Base-by-base conservation (phyloP, 1,140 invertebrate genomes). In the Drosophila sproati region DNA sequence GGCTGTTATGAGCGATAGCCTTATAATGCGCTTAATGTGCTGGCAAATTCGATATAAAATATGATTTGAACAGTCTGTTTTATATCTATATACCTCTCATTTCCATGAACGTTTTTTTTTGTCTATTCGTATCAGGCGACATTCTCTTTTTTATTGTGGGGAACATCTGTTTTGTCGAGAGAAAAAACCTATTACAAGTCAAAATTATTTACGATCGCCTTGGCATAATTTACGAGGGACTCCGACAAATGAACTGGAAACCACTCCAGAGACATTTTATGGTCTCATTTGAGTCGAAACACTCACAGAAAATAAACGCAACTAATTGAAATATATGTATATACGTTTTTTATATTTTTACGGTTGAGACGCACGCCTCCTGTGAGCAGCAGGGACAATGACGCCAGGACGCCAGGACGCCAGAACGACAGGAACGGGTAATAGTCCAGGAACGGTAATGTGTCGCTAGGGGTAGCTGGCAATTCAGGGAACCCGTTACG, bases 321-420 rank as follows among this genome's bases (percentile, higher is more conserved):
- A 61, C 83, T 88, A 88, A 88, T 88, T 88, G 83, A 88, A 88
- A 88, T 87, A 89, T 89, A 80, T 82, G 66, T 78, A 71, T 55
- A 41, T 59, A 48, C 62, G 57, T 55, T 70, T 75, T 74, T 68
- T 81, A 85, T 78, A 76, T 68, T 43, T 57, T 74, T 70, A 62
- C 45, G 57, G 39, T 32, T 6, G 34, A 39, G 35, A 12, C 69
- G 70, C 82, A 85, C 82, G 71, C 64, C 60, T 37, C 37, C 55
- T 37, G 48, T 52, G 28, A 43, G 3, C 20, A 20, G 20, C 20
- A 20, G 20, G 20, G 20, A 20, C 20, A 20, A 20, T 20, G 20
- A 20, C 20, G 20, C 20, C 20, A 20, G 20, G 20, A 20, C 20
- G 20, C 20, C 20, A 20, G 20, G 20, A 1, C 20, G 20, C 37